Conservation (phyloP, 2,888 invertebrate genomes). For the Abrostola tripartita region DNA sequence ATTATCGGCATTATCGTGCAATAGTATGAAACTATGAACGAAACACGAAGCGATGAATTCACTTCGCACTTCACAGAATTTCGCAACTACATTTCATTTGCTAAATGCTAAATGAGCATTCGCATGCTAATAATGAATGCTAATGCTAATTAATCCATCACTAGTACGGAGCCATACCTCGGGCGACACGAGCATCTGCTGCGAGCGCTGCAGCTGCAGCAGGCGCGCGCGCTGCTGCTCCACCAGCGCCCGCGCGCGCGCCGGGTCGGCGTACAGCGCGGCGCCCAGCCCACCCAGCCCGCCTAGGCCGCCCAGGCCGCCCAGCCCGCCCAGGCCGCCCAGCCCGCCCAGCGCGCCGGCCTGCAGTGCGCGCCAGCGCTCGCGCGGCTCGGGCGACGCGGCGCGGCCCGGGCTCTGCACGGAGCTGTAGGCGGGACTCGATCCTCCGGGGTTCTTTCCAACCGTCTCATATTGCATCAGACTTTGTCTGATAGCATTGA, state of each 20-base stretch:
- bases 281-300: constrained; percentile 26
- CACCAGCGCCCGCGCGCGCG: constrained; percentile 85
- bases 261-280: constrained; percentile 62
- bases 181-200: constrained; percentile 92
- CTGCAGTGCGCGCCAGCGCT: constrained; percentile 55
- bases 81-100: too few species aligned
- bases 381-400: constrained; percentile 61
- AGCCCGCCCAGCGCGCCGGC: background rate
- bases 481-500: constrained; percentile 96
- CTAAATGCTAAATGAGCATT: too few species aligned
- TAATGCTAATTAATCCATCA: too few species aligned
- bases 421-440: constrained; percentile 85
- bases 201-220: constrained; percentile 93
- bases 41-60: too few species aligned
- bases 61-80: too few species aligned
- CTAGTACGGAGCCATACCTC: constrained; percentile 75
- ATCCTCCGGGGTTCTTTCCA: constrained; percentile 88
- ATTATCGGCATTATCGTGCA: too few species aligned
- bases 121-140: too few species aligned
- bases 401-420: constrained; percentile 76
- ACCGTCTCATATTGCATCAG: constrained; percentile 95
- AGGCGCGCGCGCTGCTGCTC: constrained; percentile 91
- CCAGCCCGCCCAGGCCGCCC: constrained; percentile 19
- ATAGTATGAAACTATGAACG: too few species aligned
- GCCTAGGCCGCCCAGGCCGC: constrained; percentile 22